These are phyloP conservation scores for Poecilia gillii DNA, from an alignment of 2,797 vertebrate species.

Conservation along the genomic window DNA sequence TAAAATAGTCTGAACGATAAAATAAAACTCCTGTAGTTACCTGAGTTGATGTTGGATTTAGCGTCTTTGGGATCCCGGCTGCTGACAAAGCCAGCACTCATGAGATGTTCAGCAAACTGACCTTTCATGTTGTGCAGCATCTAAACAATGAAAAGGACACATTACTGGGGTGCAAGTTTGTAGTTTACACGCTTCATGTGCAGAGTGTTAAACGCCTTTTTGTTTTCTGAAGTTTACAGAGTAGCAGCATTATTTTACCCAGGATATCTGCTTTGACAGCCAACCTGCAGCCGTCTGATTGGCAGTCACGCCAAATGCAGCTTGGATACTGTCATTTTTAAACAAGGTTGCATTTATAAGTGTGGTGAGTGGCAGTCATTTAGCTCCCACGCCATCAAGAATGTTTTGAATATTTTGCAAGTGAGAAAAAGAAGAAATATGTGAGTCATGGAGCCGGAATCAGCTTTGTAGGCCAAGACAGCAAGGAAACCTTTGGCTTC, in stretches of 20 bases:
- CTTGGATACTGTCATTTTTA: neutral
- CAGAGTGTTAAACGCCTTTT: neutral
- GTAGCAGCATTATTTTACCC: neutral
- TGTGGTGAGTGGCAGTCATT: neutral
- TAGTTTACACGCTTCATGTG: neutral
- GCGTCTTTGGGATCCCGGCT: slow-evolving; percentile 90
- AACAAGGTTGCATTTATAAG: neutral
- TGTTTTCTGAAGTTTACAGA: neutral
- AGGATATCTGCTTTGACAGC: neutral
- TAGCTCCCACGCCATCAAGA: neutral
- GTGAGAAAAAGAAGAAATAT: neutral
- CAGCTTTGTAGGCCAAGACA: neutral
- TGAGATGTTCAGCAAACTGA: slow-evolving; percentile 95
- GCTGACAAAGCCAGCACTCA: slow-evolving; percentile 90
- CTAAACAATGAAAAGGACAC: slow-evolving; percentile 70
- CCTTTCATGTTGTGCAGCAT: slow-evolving; percentile 98
- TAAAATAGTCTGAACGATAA: neutral
- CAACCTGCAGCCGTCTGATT: neutral
- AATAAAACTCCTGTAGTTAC: slow-evolving; percentile 59
- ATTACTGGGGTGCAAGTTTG: neutral
- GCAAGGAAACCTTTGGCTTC: neutral
- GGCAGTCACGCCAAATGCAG: neutral
- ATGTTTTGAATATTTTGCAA: neutral
- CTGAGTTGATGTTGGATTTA: slow-evolving; percentile 93
- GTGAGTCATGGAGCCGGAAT: neutral